Evolutionary conservation across 2,113 vertebrate genomes (phyloP), one percentile per base, ranked within the genome.

Genomic region (Nycticebus coucang): DNA sequence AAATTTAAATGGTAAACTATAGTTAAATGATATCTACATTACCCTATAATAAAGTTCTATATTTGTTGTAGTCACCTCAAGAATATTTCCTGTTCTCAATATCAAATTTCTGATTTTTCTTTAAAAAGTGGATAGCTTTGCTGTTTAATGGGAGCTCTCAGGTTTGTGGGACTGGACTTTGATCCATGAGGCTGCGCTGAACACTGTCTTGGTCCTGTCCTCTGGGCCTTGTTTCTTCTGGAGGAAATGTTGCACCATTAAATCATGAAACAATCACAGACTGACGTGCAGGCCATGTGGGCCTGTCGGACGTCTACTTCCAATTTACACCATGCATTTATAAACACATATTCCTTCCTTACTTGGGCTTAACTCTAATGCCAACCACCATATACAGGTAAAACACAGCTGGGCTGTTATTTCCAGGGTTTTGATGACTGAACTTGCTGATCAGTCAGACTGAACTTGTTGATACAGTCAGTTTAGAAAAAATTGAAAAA

Each of bases 41-140:
- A 64, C 1, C 18, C 22, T 77, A 10, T 50, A 55, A 74, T 93
- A 85, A 45, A 84, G 85, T 82, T 95, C 33, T 92, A 66, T 33
- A 50, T 74, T 86, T 87, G 75, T 75, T 37, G 30, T 60, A 96
- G 50, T 11, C 14, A 87, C 7, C 17, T 92, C 30, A 92, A 68
- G 21, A 84, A 84, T 75, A 80, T 66, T 81, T 88, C 68, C 35
- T 92, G 7, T n/a, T 95, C 30, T 94, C 11, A 35, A 93, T 86
- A 57, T 4, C 11, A 71, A 41, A 83, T 41, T 74, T 69, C 64
- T 53, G 28, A 26, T 60, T 96, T 94, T 93, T 45, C 11, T 45
- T 87, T 33, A 91, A 87, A 91, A 24, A 80, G 26, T 45, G 4
- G 18, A 45, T 50, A 74, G 8, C 4, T 53, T 92, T 91, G 24